Conservation (phyloP, 2,797 vertebrate species). For the Astyanax mexicanus region DNA sequence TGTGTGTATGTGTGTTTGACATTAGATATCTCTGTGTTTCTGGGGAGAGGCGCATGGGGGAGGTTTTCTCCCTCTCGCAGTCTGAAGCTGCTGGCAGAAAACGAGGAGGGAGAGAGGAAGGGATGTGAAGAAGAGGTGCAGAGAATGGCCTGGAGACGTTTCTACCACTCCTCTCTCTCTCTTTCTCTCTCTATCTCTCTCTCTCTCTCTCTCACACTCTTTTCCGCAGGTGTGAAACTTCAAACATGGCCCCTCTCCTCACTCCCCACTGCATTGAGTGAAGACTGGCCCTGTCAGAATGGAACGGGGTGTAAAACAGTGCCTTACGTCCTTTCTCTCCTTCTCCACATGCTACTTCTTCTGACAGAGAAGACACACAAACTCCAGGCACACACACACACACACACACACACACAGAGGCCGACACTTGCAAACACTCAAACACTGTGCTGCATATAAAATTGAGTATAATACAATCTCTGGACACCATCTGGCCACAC, state of each 20-base stretch:
- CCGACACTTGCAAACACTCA: constrained; percentile 2
- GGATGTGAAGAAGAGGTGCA: constrained; percentile 47
- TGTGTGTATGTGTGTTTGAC: constrained; percentile 19
- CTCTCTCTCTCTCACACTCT: constrained; percentile 69
- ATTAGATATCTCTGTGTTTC: constrained; percentile 48
- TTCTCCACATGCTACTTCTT: constrained; percentile 37
- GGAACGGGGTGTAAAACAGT: constrained; percentile 79
- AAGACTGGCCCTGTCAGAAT: constrained; percentile 81
- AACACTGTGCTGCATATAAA: not conserved
- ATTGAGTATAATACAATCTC: not conserved
- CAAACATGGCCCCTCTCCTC: constrained; percentile 78
- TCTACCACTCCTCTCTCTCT: constrained; percentile 55
- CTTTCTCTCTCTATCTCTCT: constrained; percentile 67
- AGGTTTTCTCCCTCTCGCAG: constrained; percentile 33
- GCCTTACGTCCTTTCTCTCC: constrained; percentile 67
- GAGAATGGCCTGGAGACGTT: constrained; percentile 59
- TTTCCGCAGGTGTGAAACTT: constrained; percentile 81
- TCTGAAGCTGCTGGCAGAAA: constrained; percentile 55
- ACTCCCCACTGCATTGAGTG: constrained; percentile 66
- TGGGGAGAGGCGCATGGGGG: constrained; percentile 40
- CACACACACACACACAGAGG: constrained; percentile 11
- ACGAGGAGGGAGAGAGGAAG: constrained; percentile 31
- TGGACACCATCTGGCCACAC: not conserved
- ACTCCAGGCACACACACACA: constrained; percentile 17
- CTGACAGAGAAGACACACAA: constrained; percentile 21